These are phyloP conservation scores for Endotricha flammealis DNA, from an alignment of 2,888 invertebrate genomes.

Conservation along the genomic window DNA sequence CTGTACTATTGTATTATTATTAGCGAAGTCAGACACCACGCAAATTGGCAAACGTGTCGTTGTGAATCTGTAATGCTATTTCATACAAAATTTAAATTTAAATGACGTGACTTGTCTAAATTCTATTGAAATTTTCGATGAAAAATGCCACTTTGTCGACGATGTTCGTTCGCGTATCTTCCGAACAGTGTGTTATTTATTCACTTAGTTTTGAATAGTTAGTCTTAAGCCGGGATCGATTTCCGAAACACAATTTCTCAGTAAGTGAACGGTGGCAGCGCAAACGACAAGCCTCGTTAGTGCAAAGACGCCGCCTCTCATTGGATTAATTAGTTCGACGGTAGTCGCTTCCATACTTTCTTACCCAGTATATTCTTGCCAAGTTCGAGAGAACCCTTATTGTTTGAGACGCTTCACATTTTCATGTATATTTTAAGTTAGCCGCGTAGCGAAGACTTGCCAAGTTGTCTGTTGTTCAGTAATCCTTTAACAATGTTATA, in stretches of 20 bases:
- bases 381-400: constrained; percentile 42
- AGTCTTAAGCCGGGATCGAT: constrained; percentile 35
- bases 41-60: no score
- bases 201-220: constrained; percentile 4
- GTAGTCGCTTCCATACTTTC: constrained; percentile 56
- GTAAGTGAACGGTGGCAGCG: constrained; percentile 44
- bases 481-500: constrained; percentile 58
- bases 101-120: no score
- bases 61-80: no score
- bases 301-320: constrained; percentile 63
- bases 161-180: no score
- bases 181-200: no score
- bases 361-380: constrained; percentile 31
- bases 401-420: constrained; percentile 48
- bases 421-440: constrained; percentile 58
- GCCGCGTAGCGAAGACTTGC: constrained; percentile 35
- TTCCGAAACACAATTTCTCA: constrained; percentile 54
- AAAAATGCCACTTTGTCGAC: no score
- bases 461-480: constrained; percentile 43
- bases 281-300: constrained; percentile 69
- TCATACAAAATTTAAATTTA: no score
- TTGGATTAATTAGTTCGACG: constrained; percentile 71
- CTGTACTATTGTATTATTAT: no score
- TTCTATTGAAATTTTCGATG: no score
- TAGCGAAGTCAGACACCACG: no score